phyloP scores from a whole-genome alignment of 2,797 vertebrate species.

The Adelosebastes latens region DNA sequence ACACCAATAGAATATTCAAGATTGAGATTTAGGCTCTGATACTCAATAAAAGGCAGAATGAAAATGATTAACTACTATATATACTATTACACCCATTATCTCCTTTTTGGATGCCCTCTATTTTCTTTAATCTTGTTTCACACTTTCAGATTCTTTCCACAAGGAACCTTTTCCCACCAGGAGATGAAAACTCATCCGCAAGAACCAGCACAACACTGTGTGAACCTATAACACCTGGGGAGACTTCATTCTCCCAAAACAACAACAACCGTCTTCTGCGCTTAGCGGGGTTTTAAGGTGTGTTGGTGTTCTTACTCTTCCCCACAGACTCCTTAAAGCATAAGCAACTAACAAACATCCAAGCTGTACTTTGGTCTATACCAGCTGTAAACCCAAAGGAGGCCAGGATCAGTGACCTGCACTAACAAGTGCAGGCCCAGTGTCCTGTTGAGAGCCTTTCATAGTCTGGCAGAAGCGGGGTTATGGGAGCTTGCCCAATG shows the following conservation, averaged over 20 bases:
- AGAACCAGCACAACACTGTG: not conserved
- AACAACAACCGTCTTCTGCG: not conserved
- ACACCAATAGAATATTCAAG: slow-evolving; percentile 2
- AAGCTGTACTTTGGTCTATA: slow-evolving; percentile 32
- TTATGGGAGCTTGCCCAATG: slow-evolving; percentile 37
- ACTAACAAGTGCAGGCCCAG: slow-evolving; percentile 54
- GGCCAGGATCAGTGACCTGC: slow-evolving; percentile 50
- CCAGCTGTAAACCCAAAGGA: slow-evolving; percentile 44
- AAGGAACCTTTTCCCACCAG: not conserved
- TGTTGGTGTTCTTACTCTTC: not conserved
- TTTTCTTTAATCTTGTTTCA: not conserved
- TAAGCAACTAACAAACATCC: slow-evolving; percentile 38
- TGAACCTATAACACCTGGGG: slow-evolving; percentile 21
- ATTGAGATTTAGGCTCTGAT: slow-evolving; percentile 20
- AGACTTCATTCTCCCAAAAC: slow-evolving; percentile 6
- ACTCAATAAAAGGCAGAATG: slow-evolving; percentile 7
- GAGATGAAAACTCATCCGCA: slow-evolving; percentile 9
- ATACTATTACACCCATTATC: not conserved
- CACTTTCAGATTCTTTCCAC: not conserved
- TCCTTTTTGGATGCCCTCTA: not conserved
- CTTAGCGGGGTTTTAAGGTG: slow-evolving; percentile 16
- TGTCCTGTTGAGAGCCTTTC: slow-evolving; percentile 59
- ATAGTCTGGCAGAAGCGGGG: slow-evolving; percentile 27
- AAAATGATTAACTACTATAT: not conserved
- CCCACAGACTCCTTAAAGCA: slow-evolving; percentile 42